A percentile compares a stretch with the other conserved stretches of the same genome.
phyloP scores from a whole-genome alignment of 2,797 vertebrate species.

The Amphiprion clarkii region DNA sequence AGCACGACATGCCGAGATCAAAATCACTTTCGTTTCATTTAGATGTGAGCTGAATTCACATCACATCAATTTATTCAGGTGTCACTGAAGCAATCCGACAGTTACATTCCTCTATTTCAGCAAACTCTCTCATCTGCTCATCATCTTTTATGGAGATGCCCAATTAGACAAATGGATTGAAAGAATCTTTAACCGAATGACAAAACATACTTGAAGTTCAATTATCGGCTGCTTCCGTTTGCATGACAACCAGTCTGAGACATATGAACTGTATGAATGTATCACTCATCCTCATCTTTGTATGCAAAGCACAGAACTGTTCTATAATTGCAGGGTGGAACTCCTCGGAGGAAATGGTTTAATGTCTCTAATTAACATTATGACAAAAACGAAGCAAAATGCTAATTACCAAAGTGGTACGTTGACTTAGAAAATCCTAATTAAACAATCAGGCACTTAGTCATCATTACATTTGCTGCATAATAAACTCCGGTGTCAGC shows the following conservation, averaged over 20 bases:
- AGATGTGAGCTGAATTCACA: constrained; percentile 16
- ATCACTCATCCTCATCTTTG: constrained; percentile 20
- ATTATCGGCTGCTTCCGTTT: constrained; percentile 17
- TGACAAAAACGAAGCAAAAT: constrained; percentile 10
- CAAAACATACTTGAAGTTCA: constrained; percentile 25
- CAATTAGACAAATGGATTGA: constrained; percentile 33
- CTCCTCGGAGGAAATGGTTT: constrained; percentile 14
- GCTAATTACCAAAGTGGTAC: constrained; percentile 20
- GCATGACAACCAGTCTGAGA: constrained; percentile 14
- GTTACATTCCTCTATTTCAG: constrained; percentile 11
- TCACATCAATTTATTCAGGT: constrained; percentile 18
- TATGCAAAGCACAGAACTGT: constrained; percentile 17
- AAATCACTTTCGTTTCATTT: constrained; percentile 33
- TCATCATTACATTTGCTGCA: constrained; percentile 11
- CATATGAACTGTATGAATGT: constrained; percentile 9
- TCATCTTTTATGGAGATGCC: constrained; percentile 13
- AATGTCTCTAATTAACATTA: constrained; percentile 40
- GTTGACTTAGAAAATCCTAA: constrained; percentile 13
- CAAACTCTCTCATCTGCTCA: constrained; percentile 19
- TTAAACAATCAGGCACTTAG: constrained; percentile 30
- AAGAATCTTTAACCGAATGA: constrained; percentile 33
- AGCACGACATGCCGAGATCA: constrained; percentile 9
- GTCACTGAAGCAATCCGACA: constrained; percentile 19
- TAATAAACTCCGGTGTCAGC: constrained; percentile 15
- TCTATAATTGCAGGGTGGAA: constrained; percentile 8